Base-by-base conservation (phyloP, 1,140 invertebrate genomes). In the Gonioctena quinquepunctata region DNA sequence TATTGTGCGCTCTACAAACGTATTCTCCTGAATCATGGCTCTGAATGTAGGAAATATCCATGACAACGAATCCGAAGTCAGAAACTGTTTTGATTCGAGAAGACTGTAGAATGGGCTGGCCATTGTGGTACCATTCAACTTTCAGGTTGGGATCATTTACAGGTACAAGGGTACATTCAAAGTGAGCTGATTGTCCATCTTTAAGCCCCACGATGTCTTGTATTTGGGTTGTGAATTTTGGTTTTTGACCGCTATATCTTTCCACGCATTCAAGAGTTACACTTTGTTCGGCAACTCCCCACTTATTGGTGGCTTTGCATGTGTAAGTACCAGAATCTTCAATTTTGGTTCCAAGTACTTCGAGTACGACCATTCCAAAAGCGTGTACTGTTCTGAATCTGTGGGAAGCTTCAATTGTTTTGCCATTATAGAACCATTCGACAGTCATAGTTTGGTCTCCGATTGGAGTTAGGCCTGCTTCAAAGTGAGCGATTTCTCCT, bases 381-480 rank as follows among this genome's bases (percentile, higher is more conserved):
- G 95, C 95, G 79, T 97, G 94, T 21, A 96, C 95, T 26, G 94
- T 97, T 78, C 94, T 88, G 42, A 93, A 93, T 28, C 96, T 89
- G 82, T 95, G 93, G 84, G 94, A 95, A 21, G 95, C 94, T 84
- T 95, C 93, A 56, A 98, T 87, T 0, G 90, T 79, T 82, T 97
- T 92, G 28, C 92, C 94, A 83, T 99, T 96, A 78, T 94, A 97
- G 87, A 97, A 97, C 97, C 97, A 99, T 87, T 99, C 96, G 23
- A 99, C 94, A 23, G 92, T 89, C 96, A 99, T 98, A 23, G 92
- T 94, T 80, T 98, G 95, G 83, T 99, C 96, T 21, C 96, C 96
- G 60, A 95, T 92, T 8, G 96, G 96, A 50, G 95, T 92, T 0
- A 99, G 86, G 42, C 94, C 95, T 13, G 95, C 96, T 85, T 98